Conservation (phyloP, 2,797 vertebrate species). For the Odontamblyopus rebecca region DNA sequence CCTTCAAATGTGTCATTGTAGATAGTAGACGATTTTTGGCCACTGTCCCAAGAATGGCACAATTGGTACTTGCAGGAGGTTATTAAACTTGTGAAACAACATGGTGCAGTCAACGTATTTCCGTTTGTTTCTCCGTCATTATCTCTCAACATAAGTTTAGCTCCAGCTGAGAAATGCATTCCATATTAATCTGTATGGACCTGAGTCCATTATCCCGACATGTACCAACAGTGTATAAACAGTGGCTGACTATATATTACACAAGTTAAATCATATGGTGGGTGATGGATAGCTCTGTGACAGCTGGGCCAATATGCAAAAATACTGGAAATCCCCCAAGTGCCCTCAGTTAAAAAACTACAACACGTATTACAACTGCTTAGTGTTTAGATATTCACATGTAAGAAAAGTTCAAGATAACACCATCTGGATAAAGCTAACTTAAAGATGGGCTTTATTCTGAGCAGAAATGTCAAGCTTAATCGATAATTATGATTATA, state of each 20-base stretch:
- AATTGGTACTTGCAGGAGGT: neutral
- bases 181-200: neutral
- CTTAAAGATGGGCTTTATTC: no score
- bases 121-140: neutral
- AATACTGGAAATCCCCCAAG: conserved; percentile 8
- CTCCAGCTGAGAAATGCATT: conserved; percentile 1
- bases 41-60: neutral
- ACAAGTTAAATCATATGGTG: conserved; percentile 10
- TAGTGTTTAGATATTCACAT: neutral
- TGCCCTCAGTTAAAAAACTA: neutral
- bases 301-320: conserved; percentile 6
- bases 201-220: conserved; percentile 1
- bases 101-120: neutral
- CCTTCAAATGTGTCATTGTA: conserved; percentile 2
- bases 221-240: neutral
- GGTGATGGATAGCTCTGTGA: conserved; percentile 1
- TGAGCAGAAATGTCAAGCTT: no score
- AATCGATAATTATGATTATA: no score
- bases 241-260: neutral
- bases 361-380: neutral
- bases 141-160: neutral
- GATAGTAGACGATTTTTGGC: neutral
- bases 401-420: no score
- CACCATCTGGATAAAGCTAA: no score
- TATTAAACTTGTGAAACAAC: conserved; percentile 4